A percentile compares a stretch with the other conserved stretches of the same genome.
Conservation (phyloP, 2,797 vertebrate genomes). For the Arrhamphus sclerolepis region DNA sequence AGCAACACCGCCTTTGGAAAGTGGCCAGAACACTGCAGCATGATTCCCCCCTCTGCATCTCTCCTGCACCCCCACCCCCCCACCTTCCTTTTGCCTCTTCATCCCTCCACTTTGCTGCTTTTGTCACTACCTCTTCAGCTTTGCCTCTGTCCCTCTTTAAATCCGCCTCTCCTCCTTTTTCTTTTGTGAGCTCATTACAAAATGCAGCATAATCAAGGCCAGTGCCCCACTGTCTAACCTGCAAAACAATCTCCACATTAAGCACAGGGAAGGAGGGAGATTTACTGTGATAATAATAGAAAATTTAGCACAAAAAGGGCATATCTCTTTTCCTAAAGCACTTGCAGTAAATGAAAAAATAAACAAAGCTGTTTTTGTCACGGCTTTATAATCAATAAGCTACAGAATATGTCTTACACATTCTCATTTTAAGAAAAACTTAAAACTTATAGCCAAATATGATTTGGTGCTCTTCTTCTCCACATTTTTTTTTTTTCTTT, state of each 20-base stretch:
- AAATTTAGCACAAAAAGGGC: too few relatives aligned
- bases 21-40: slow-evolving; percentile 73
- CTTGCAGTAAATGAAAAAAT: too few relatives aligned
- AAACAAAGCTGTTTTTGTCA: neutral
- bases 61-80: neutral
- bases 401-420: slow-evolving; percentile 7
- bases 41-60: slow-evolving; percentile 21
- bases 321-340: too few relatives aligned
- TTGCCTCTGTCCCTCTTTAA: neutral
- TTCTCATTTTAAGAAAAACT: too few relatives aligned
- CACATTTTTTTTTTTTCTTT: neutral
- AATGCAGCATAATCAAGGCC: too few relatives aligned
- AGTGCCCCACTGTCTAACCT: too few relatives aligned
- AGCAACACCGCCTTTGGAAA: slow-evolving; percentile 76
- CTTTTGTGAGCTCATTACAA: too few relatives aligned
- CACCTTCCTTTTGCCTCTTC: slow-evolving; percentile 1
- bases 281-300: too few relatives aligned
- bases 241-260: too few relatives aligned
- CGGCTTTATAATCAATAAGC: neutral
- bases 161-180: too few relatives aligned
- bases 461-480: slow-evolving; percentile 11
- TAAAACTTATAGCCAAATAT: slow-evolving; percentile 13
- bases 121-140: neutral
- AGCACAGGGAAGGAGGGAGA: too few relatives aligned
- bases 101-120: slow-evolving; percentile 7